phyloP scores from a whole-genome alignment of 2,797 vertebrate genomes.

The Carapus acus region DNA sequence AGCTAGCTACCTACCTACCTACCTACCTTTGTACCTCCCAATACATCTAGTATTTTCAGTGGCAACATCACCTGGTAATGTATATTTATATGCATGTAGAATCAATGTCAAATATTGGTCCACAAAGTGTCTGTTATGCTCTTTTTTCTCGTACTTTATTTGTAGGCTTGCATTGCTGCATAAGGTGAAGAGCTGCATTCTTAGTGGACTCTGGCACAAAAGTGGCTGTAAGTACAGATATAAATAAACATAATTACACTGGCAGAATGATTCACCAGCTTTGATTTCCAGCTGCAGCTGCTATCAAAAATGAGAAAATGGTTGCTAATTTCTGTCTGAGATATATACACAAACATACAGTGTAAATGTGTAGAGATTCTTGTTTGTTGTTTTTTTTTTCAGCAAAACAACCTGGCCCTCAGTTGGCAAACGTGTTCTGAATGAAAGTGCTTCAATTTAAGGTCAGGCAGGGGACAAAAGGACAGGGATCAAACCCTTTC shows the following conservation, averaged over 20 bases:
- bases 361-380: constrained; percentile 1
- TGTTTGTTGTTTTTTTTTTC: constrained; percentile 10
- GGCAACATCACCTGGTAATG: too few relatives aligned
- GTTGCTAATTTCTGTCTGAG: too few relatives aligned
- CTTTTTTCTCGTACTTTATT: constrained; percentile 21
- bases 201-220: constrained; percentile 16
- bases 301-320: too few relatives aligned
- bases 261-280: neutral
- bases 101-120: constrained; percentile 22
- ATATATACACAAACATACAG: too few relatives aligned
- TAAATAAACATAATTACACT: constrained; percentile 1
- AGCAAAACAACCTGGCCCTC: constrained; percentile 2
- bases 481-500: constrained; percentile 51
- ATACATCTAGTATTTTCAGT: too few relatives aligned
- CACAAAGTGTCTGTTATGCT: constrained; percentile 19
- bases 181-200: neutral
- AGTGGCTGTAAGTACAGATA: neutral
- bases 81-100: neutral
- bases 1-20: too few relatives aligned
- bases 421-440: constrained; percentile 18
- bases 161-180: constrained; percentile 16
- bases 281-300: neutral
- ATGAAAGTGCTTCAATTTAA: constrained; percentile 31
- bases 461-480: constrained; percentile 13
- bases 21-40: too few relatives aligned